phyloP scores from a whole-genome alignment of 2,797 vertebrate species.

The Leptodactylus fallax region DNA sequence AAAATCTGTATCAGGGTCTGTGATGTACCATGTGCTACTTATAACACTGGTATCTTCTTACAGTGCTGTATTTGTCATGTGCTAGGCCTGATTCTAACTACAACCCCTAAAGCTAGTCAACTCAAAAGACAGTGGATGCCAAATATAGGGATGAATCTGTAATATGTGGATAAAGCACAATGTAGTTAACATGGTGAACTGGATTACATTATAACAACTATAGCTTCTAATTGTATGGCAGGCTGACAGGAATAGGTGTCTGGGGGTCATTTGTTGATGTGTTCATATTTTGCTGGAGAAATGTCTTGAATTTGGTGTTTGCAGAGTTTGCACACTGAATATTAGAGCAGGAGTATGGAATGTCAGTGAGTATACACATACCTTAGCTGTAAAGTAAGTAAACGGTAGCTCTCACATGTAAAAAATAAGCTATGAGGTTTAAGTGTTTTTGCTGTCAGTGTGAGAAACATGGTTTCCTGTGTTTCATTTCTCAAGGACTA shows the following conservation, averaged over 20 bases:
- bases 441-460: slow-evolving; percentile 13
- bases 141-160: no score
- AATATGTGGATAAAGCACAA: no score
- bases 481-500: slow-evolving; percentile 47
- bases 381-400: slow-evolving; percentile 27
- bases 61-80: no score
- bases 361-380: slow-evolving; percentile 13
- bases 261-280: background rate
- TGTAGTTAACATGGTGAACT: no score
- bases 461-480: slow-evolving; percentile 44
- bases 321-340: slow-evolving; percentile 6
- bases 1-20: no score
- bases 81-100: no score
- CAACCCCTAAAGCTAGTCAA: no score
- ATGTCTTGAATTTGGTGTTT: slow-evolving; percentile 10
- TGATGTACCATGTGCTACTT: no score
- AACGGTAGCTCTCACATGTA: background rate
- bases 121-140: no score
- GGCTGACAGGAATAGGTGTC: background rate
- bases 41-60: no score
- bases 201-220: no score
- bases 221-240: no score
- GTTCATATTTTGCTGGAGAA: background rate
- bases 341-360: slow-evolving; percentile 1
- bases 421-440: background rate